Evolutionary conservation across 2,888 invertebrate species (phyloP), one percentile per base, ranked within the genome.

Genomic region (Acholoe squamosa): DNA sequence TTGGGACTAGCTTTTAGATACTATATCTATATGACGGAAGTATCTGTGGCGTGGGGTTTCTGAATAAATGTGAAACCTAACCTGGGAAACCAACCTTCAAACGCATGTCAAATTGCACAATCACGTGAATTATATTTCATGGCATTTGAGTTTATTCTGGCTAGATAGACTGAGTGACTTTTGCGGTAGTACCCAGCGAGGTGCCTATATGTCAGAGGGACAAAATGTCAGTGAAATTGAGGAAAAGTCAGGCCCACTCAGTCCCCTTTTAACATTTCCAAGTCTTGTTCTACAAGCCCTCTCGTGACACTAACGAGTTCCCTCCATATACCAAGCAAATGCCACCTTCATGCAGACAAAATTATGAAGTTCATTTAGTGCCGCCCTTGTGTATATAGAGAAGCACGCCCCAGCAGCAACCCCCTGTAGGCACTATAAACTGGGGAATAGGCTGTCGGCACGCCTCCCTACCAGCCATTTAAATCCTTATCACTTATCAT

Each of bases 331-430:
- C 86, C 86, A 86, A 16, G 52, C 28, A 86, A 86, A 86, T 86
- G 86, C 86, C 86, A 86, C 86, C 54, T 86, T 52, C 86, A 86
- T 86, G 86, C 86, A 86, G 86, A 86, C 86, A 86, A 86, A 86
- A 86, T 86, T 86, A 86, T 54, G 86, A 86, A 86, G 86, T 86
- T 86, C 86, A 86, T 86, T 86, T 86, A 86, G 86, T 86, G 84
- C 84, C 84, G 25, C 5, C 28, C 84, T 84, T 84, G 84, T 54
- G 52, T 43, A 43, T 43, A 43, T 10, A 43, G 43, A 25, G 25
- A 12, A 22, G 28, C 86, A 86, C 86, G 86, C 51, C 19, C 10
- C 14, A 43, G 33, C 80, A 12, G 28, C 76, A 1, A 31, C 25
- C 25, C 76, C 28, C 76, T 16, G 25, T 5, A 22, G 25, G 16